A percentile compares a stretch with the other conserved stretches of the same genome.
Conservation (phyloP, 1,140 invertebrate genomes). For the Cherax quadricarinatus region DNA sequence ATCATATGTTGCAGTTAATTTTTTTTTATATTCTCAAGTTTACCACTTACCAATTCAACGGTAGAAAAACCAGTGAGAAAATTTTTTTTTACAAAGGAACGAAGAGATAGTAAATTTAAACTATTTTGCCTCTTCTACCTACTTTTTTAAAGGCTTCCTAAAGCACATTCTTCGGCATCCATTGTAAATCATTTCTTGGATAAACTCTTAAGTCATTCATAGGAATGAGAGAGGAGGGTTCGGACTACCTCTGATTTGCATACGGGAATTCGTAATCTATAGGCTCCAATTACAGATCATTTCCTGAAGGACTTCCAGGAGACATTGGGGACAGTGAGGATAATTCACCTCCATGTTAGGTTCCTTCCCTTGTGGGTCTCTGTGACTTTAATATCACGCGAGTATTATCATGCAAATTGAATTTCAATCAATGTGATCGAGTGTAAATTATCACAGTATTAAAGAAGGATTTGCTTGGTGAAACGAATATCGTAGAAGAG, state of each 20-base stretch:
- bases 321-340: conserved; percentile 4
- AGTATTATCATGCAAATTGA: conserved; percentile 65
- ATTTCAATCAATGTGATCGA: conserved; percentile 59
- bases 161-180: neutral
- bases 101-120: too few species aligned
- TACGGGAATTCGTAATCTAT: conserved; percentile 47
- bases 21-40: too few species aligned
- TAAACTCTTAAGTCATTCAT: neutral
- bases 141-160: too few species aligned
- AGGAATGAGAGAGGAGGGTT: conserved; percentile 3
- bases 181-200: conserved; percentile 6
- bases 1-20: too few species aligned
- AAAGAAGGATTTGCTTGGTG: neutral
- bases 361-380: conserved; percentile 47
- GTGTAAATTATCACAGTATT: conserved; percentile 62
- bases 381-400: conserved; percentile 55
- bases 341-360: conserved; percentile 48
- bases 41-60: too few species aligned
- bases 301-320: conserved; percentile 53
- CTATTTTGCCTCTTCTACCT: too few species aligned
- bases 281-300: conserved; percentile 54
- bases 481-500: neutral
- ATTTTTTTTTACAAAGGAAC: too few species aligned
- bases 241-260: conserved; percentile 19
- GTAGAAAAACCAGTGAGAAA: too few species aligned